Evolutionary conservation across 2,888 invertebrate species (phyloP).

Genomic region (Himalopsyche tibetana): DNA sequence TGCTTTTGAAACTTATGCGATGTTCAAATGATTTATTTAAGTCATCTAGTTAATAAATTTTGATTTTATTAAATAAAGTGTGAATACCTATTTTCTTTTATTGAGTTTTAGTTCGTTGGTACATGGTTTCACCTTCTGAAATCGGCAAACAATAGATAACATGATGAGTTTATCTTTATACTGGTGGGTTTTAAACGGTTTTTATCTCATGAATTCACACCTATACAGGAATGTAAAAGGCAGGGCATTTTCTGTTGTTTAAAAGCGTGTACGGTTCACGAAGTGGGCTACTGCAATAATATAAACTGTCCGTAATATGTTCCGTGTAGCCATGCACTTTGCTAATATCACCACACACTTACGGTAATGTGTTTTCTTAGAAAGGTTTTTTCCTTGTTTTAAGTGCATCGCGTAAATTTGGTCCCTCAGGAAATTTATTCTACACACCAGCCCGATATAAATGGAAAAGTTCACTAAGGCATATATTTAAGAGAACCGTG

Average conservation of each 20-base stretch:
- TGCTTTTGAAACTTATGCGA: neutral
- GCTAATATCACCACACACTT: slow-evolving; percentile 60
- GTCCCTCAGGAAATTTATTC: neutral
- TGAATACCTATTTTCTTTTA: too few species aligned
- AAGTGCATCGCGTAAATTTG: slow-evolving; percentile 51
- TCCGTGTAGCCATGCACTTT: slow-evolving; percentile 59
- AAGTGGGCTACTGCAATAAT: slow-evolving; percentile 48
- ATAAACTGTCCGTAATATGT: slow-evolving; percentile 61
- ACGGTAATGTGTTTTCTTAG: slow-evolving; percentile 52
- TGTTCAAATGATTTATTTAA: too few species aligned
- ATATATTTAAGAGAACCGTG: too few species aligned
- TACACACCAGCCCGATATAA: too few species aligned
- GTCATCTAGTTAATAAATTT: too few species aligned
- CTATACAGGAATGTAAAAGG: neutral
- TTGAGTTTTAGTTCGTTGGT: too few species aligned
- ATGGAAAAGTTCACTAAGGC: too few species aligned
- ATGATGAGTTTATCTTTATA: too few species aligned
- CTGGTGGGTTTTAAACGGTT: too few species aligned
- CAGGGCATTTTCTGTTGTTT: neutral
- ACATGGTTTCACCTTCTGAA: too few species aligned
- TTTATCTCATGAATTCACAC: neutral
- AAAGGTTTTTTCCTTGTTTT: slow-evolving; percentile 51
- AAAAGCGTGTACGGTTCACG: neutral
- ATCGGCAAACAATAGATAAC: too few species aligned
- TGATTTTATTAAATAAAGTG: too few species aligned